phyloP scores from a whole-genome alignment of 2,113 vertebrate genomes.

The Cinclus mexicanus region DNA sequence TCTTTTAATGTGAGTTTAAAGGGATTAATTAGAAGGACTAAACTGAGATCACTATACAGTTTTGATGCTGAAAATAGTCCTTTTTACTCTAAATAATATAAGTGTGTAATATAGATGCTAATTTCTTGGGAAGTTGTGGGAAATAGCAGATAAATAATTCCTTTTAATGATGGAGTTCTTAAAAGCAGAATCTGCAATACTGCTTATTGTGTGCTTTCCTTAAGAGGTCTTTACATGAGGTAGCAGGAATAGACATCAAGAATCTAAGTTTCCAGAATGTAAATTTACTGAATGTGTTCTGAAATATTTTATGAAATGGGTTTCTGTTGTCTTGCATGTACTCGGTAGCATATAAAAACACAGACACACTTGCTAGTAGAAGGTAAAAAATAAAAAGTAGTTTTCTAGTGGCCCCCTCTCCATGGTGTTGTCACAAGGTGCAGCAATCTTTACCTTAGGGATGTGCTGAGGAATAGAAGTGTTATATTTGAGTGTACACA shows the following conservation, averaged over 20 bases:
- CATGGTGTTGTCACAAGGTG: neutral
- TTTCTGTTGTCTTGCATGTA: neutral
- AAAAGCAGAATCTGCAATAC: neutral
- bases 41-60: neutral
- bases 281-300: neutral
- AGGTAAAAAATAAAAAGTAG: neutral
- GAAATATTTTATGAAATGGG: neutral
- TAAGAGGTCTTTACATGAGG: neutral
- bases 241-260: neutral
- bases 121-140: neutral
- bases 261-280: neutral
- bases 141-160: neutral
- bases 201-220: neutral
- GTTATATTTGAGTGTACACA: neutral
- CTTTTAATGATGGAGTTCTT: neutral
- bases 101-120: neutral
- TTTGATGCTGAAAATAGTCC: neutral
- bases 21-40: neutral
- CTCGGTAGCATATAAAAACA: neutral
- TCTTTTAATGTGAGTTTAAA: neutral
- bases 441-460: neutral
- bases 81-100: neutral
- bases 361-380: accelerated
- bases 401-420: neutral
- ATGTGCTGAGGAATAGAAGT: neutral